Evolutionary conservation across 2,797 vertebrate genomes (phyloP).

Genomic region (Platalea minor): DNA sequence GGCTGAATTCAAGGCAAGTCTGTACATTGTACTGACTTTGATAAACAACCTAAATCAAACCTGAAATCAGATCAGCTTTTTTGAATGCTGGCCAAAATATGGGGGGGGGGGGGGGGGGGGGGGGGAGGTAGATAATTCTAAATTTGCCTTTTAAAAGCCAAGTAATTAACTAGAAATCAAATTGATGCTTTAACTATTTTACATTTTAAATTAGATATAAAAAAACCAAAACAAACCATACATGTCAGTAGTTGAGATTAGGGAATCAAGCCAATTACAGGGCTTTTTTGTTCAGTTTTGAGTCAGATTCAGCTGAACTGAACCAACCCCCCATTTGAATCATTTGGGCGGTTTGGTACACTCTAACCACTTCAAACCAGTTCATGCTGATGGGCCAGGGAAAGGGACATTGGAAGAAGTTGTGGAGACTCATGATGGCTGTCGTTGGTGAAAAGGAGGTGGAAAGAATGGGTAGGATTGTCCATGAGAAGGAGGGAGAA

Average conservation of each 20-base stretch:
- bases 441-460: not conserved
- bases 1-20: not conserved
- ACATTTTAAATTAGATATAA: not conserved
- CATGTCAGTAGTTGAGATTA: not conserved
- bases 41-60: not conserved
- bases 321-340: not conserved
- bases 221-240: not conserved
- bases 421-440: not conserved
- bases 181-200: not conserved
- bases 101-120: too few species aligned
- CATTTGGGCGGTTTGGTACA: not conserved
- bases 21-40: not conserved
- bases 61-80: not conserved
- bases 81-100: not conserved
- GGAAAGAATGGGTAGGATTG: not conserved
- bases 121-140: not conserved
- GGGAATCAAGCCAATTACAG: not conserved
- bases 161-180: not conserved
- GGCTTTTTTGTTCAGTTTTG: not conserved
- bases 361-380: not conserved
- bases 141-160: constrained; percentile 5
- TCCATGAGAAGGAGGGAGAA: not conserved
- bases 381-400: not conserved
- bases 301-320: not conserved
- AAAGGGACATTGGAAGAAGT: not conserved